These are phyloP conservation scores for Hippasteria phrygiana DNA, from an alignment of 53 echinoderm and acorn worm species.

Conservation along the genomic window DNA sequence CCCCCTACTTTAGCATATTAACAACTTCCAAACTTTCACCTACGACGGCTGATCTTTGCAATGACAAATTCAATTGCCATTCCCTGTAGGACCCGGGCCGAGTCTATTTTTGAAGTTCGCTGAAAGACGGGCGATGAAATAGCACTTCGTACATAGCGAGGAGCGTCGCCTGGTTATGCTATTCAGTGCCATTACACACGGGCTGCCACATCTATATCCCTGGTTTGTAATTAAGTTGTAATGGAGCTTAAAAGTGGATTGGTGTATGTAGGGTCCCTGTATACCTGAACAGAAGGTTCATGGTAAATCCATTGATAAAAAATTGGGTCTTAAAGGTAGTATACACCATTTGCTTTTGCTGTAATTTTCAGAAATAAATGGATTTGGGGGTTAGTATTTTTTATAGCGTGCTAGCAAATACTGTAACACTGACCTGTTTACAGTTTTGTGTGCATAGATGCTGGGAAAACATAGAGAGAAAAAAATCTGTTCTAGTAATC, in stretches of 20 bases:
- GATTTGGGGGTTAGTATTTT: too few relatives aligned
- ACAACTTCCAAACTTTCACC: conserved; percentile 27
- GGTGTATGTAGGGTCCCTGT: not conserved
- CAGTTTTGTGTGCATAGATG: too few relatives aligned
- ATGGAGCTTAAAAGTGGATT: not conserved
- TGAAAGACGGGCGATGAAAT: conserved; percentile 56
- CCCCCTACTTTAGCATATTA: conserved; percentile 5
- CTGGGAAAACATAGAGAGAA: too few relatives aligned
- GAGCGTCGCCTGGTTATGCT: conserved; percentile 22
- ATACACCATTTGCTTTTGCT: too few relatives aligned
- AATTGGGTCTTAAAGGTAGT: too few relatives aligned
- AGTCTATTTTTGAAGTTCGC: conserved; percentile 30
- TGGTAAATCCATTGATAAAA: too few relatives aligned
- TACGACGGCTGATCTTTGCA: conserved; percentile 8
- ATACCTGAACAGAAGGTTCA: too few relatives aligned
- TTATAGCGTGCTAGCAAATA: too few relatives aligned
- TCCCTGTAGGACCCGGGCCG: not conserved
- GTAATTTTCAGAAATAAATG: too few relatives aligned
- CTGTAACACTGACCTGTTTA: too few relatives aligned
- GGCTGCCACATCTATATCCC: not conserved
- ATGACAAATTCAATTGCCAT: conserved; percentile 39
- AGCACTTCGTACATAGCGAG: too few relatives aligned
- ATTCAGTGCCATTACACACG: not conserved
- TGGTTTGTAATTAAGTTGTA: conserved; percentile 41
- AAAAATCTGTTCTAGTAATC: too few relatives aligned